Percentiles rank a stretch among this genome's conserved stretches.
phyloP scores from a whole-genome alignment of 2,113 vertebrate species.

The Panurus biarmicus region DNA sequence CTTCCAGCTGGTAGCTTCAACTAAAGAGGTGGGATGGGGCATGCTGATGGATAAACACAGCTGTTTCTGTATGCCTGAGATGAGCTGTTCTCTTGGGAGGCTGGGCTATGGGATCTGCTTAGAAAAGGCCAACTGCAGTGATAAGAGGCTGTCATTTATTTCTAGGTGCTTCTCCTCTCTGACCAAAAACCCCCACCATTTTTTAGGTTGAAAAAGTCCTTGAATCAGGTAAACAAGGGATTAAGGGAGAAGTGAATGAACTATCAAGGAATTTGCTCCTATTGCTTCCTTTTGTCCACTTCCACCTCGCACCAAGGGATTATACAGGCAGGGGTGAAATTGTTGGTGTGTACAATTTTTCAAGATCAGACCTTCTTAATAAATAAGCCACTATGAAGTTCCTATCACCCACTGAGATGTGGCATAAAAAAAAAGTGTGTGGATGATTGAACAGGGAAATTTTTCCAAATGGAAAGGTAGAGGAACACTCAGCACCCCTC shows the following conservation, averaged over 20 bases:
- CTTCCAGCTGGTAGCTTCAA: background rate
- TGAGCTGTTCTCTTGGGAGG: background rate
- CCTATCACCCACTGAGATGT: background rate
- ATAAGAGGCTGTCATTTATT: background rate
- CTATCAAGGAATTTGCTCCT: background rate
- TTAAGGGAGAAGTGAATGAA: background rate
- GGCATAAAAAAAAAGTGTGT: background rate
- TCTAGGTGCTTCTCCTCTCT: background rate
- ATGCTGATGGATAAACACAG: background rate
- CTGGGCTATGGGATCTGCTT: background rate
- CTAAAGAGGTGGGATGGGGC: background rate
- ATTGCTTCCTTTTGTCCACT: background rate
- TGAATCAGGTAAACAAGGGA: background rate
- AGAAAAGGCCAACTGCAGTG: background rate
- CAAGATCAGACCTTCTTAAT: background rate
- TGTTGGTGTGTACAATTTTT: background rate
- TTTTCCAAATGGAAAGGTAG: background rate
- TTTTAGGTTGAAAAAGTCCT: background rate
- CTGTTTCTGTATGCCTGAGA: background rate
- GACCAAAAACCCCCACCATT: background rate
- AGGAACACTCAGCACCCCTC: background rate
- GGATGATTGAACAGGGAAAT: background rate
- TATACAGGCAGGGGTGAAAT: background rate
- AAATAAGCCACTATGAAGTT: background rate
- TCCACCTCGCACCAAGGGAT: accelerated